Conservation (phyloP, 2,888 invertebrate species). For the Crioceris asparagi region DNA sequence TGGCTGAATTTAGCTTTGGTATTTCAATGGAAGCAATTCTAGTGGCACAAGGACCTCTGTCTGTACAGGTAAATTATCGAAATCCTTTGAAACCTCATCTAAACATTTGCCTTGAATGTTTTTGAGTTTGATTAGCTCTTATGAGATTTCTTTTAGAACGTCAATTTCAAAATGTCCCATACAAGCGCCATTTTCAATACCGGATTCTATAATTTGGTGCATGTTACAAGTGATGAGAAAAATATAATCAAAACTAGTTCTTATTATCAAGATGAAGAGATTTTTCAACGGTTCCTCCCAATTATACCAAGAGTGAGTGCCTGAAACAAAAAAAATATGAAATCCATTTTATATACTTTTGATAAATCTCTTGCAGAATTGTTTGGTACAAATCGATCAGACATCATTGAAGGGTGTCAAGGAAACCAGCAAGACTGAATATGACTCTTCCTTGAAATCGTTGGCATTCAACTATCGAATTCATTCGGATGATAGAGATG, state of each 20-base stretch:
- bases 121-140: neutral
- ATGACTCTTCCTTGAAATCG: constrained; percentile 46
- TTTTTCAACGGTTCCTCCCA: constrained; percentile 58
- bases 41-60: constrained; percentile 73
- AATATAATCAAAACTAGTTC: constrained; percentile 13
- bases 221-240: constrained; percentile 27
- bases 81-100: neutral
- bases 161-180: constrained; percentile 50
- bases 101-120: neutral
- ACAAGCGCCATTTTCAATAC: constrained; percentile 47
- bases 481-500: constrained; percentile 25
- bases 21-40: constrained; percentile 66
- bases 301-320: constrained; percentile 64
- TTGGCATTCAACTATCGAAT: constrained; percentile 29
- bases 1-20: constrained; percentile 64
- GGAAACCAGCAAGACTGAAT: constrained; percentile 57
- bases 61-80: constrained; percentile 57
- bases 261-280: constrained; percentile 40
- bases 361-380: constrained; percentile 45
- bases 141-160: constrained; percentile 45
- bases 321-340: constrained; percentile 2
- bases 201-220: constrained; percentile 44
- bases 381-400: constrained; percentile 58
- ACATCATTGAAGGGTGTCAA: constrained; percentile 59
- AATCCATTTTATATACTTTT: neutral